Base-by-base conservation (phyloP, 2,797 vertebrate species). In the Peromyscus eremicus region DNA sequence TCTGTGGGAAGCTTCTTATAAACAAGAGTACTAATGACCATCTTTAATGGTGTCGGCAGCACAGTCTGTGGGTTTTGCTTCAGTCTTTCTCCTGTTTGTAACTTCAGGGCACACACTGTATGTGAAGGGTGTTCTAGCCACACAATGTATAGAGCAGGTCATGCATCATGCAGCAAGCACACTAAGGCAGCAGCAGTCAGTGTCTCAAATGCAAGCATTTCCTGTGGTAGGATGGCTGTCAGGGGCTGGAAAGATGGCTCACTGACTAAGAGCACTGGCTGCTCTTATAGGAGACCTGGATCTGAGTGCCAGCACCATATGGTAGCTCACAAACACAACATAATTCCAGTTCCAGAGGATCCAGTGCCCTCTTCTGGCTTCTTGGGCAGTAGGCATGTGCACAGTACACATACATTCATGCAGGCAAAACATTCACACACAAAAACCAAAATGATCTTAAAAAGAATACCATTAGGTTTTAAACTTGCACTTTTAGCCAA, bases 71-170 rank as follows among this genome's bases (percentile, higher is more conserved):
- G 79, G 37, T 25, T 76, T 64, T 91, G 34, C 34, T 80, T n/a
- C 79, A 23, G 79, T 93, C 29, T 96, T 17, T 71, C 71, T 92
- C 60, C 49, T 95, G 40, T 57, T 68, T 89, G n/a, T 70, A 75
- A 76, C 71, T 92, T 94, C 64, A 93, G 43, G 87, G 13, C 11
- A 84, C 84, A 43, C 88, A 93, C 83, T 91, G 92, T 55, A 21
- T 37, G 14, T 49, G 75, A 85, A 75, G 49, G 25, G 32, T 64
- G 46, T 87, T 96, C 8, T 4, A 96, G 62, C 19, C 19, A 40
- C 34, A 84, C 27, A 87, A 87, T 83, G 77, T 83, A 70, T 80
- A 90, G 94, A 62, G 49, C 37, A 92, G 46, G 64, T 34, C 75
- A 37, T 52, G 43, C 25, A 55, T 19, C 75, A 37, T 46, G 43